Evolutionary conservation across 2,888 invertebrate genomes (phyloP).

Genomic region (Troilus luridus): DNA sequence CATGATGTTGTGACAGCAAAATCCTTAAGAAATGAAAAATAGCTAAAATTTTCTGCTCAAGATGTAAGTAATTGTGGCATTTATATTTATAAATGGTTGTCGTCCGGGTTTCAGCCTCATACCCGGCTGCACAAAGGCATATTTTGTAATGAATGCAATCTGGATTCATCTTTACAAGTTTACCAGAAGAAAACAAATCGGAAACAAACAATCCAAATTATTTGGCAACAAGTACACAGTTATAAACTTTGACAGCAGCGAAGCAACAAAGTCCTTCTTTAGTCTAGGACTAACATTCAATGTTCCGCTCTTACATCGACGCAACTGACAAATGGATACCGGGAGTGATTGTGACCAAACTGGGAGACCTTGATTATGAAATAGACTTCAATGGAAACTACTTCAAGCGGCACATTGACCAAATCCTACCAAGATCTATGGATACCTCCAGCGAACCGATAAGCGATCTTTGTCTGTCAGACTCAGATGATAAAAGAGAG

Average conservation of each 20-base stretch:
- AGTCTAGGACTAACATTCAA: too few relatives aligned
- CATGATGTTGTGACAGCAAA: constrained; percentile 73
- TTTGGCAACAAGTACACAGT: constrained; percentile 9
- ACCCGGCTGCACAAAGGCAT: constrained; percentile 62
- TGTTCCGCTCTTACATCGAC: too few relatives aligned
- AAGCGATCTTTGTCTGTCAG: too few relatives aligned
- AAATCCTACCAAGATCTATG: too few relatives aligned
- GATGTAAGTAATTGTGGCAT: constrained; percentile 72
- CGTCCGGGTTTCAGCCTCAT: constrained; percentile 75
- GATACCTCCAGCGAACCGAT: too few relatives aligned
- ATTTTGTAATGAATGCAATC: constrained; percentile 56
- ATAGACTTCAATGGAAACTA: too few relatives aligned
- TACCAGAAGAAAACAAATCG: constrained; percentile 39
- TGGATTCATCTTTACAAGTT: constrained; percentile 19
- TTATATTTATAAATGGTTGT: constrained; percentile 74
- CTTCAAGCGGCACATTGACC: too few relatives aligned
- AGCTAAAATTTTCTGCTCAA: constrained; percentile 74
- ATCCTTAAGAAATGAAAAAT: constrained; percentile 73
- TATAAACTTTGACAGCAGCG: neutral
- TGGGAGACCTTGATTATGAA: too few relatives aligned
- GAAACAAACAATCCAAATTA: constrained; percentile 14
- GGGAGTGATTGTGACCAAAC: too few relatives aligned
- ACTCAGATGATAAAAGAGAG: too few relatives aligned
- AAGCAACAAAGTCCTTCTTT: neutral
- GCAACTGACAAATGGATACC: too few relatives aligned